Evolutionary conservation across 2,888 invertebrate species (phyloP).

Genomic region (Pyrrhosoma nymphula): DNA sequence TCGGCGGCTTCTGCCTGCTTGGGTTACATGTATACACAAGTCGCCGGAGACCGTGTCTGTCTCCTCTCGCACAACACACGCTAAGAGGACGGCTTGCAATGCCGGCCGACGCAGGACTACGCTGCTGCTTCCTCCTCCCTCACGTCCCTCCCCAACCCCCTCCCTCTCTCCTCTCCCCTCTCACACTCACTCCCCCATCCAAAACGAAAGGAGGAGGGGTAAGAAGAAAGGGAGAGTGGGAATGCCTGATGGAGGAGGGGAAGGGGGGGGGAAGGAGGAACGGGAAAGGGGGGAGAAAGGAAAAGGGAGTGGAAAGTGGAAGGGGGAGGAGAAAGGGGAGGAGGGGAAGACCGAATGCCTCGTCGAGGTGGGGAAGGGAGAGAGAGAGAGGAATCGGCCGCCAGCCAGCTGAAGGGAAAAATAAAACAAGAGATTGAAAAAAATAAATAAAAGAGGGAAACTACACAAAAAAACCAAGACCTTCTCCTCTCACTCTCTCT

Average conservation of each 20-base stretch:
- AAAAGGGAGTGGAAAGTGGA: background rate
- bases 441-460: background rate
- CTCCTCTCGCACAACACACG: background rate
- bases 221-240: background rate
- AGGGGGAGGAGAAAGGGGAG: constrained; percentile 33
- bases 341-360: constrained; percentile 20
- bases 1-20: background rate
- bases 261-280: background rate
- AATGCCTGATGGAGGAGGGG: background rate
- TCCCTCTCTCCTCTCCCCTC: background rate
- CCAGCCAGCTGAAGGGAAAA: constrained; percentile 36
- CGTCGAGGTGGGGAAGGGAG: background rate
- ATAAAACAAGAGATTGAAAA: background rate
- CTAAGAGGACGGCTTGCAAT: background rate
- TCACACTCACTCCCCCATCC: background rate
- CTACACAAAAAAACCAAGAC: background rate
- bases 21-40: background rate
- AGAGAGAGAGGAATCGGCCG: background rate
- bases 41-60: background rate
- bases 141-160: background rate
- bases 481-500: background rate
- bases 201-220: background rate
- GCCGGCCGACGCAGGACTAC: background rate
- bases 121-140: background rate
- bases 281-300: background rate